Evolutionary conservation across 2,797 vertebrate species (phyloP), one percentile per base, ranked within the genome.

Genomic region (Paedocypris micromegethes): DNA sequence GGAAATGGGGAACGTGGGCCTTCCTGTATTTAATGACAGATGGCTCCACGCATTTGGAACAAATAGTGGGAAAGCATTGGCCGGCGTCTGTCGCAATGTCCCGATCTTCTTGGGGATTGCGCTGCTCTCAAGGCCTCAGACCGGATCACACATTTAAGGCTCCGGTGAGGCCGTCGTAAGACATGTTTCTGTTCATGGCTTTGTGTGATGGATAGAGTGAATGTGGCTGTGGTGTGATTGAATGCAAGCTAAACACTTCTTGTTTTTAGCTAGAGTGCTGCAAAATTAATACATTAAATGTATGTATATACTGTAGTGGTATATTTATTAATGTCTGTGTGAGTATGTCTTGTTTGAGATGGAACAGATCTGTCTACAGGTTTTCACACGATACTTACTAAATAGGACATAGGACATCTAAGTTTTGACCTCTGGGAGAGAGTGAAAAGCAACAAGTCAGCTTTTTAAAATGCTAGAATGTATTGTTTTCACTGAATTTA

Each of bases 11-110:
- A 90, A 91, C 91, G 86, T 81, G 49, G 84, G 85, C 86, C 90
- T 94, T 95, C 93, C 92, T 92, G 91, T 92, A 93, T 91, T 87
- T 71, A 85, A 88, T 87, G 90, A 91, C 91, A 92, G 91, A 92
- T 89, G 91, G 89, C 89, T 94, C 88, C 88, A 90, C 78, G 62
- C 85, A 84, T 63, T 86, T 88, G 91, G 83, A 88, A 90, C 88
- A 82, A 88, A 92, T 87, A 87, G 81, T 77, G 87, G 91, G 90
- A 93, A 92, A 87, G 88, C 76, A 79, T 77, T 64, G 56, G 80
- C 76, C 81, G 44, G 38, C 72, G 81, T 83, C 40, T 82, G 89
- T 90, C 84, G 89, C 86, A 70, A 91, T 75, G 73, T 81, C 46
- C 54, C 50, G 43, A 43, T 45, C 39, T 74, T 86, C 88, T 84